Evolutionary conservation across 2,888 invertebrate species (phyloP), one percentile per base, ranked within the genome.

Genomic region (Drosophila barbarae): DNA sequence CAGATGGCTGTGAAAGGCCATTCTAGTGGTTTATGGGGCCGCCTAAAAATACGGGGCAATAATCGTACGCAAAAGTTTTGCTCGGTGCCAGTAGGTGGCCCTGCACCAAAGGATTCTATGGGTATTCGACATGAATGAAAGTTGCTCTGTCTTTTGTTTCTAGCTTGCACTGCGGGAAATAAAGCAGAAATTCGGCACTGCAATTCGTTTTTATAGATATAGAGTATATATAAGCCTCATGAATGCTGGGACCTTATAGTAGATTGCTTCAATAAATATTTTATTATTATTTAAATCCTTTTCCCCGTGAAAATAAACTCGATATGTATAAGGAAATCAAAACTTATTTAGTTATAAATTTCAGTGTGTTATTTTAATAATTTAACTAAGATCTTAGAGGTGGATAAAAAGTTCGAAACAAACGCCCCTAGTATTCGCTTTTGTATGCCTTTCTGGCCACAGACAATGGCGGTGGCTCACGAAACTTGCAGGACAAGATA

Each of bases 41-140:
- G 21, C 36, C 54, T 12, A 47, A 38, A 51, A 18, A 64, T 44
- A 44, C 13, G 28, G 9, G 54, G 46, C 55, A 41, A 67, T 66
- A 57, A 53, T 47, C 67, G 21, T 42, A 52, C 34, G 35, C 46
- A 58, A 58, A 52, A 57, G 47, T 52, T 66, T 36, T 34, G 10
- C 35, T 47, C 52, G 38, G 67, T 67, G 67, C 67, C 67, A 66
- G 67, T 57, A 51, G 68, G 68, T 57, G 44, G 60, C 42, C 50
- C 51, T 38, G 59, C 44, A 67, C 68, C 34, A 57, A 58, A 39
- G 12, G 30, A 53, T 46, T 44, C 60, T 66, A 70, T 69, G 61
- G 44, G 34, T 28, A 13, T 63, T 41, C 55, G 71, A 58, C 77
- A 69, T 56, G 74, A 65, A 49, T 50, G 35, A 10, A 44, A 49